Base-by-base conservation (phyloP, 2,797 vertebrate genomes). In the Anolis apletophallus region DNA sequence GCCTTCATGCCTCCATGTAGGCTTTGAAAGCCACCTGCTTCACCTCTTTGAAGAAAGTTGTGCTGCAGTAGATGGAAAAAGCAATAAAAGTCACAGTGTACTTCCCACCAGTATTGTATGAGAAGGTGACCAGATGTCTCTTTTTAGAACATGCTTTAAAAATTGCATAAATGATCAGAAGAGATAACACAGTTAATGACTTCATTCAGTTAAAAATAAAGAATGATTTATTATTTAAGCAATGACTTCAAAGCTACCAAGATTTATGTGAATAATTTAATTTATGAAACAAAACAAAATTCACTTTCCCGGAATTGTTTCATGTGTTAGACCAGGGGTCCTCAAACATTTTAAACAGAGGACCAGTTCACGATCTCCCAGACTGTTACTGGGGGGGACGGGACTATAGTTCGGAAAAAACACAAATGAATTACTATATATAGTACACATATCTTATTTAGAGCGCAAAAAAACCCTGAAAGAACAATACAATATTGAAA, bases 271-370 rank as follows among this genome's bases (percentile, higher is more conserved):
- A 7, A 32, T 1, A 26, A 3, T 83, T 19, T 61, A 21, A 1
- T 81, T 90, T 85, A 79, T 12, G 16, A 75, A 84, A 0, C 40
- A 80, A 89, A 80, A 73, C 3, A 68, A 83, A 83, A 82, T 0
- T 55, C 12, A 11, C 68, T 90, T n/a, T 67, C n/a, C 11, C 23
- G 10, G 1, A 78, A 13, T 3, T 0, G 74, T 36, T 72, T 92
- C 21, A 34, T 11, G 2, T 11, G 29, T 40, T 40, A 40, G 40
- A 40, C 5, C 40, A 40, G 40, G 5, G 40, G 40, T 40, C 2
- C 40, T 40, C 40, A 40, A 40, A 5, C 40, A 40, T 40, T 40
- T 40, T 40, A 40, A 40, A 5, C 40, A 40, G 40, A 40, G 5
- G 40, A 40, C 5, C 40, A 40, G 40, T 40, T 40, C 40, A 40